Percentiles rank a stretch among this genome's conserved stretches.
Conservation (phyloP, 1,140 invertebrate species). For the Scaptomyza pallida region DNA sequence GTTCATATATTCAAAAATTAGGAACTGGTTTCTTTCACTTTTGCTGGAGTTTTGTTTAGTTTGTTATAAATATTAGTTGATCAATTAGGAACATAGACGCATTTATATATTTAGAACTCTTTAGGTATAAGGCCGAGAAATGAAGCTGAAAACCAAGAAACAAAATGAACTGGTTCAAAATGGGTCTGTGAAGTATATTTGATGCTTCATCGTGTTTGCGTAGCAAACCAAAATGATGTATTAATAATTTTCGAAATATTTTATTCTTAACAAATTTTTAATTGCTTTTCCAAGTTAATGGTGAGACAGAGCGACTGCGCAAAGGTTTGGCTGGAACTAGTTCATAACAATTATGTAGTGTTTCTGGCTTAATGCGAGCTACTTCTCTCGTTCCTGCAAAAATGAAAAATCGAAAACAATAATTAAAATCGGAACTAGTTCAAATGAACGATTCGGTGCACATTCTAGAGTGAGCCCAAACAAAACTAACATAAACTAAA, state of each 20-base stretch:
- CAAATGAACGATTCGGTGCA: not conserved
- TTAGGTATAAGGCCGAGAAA: constrained; percentile 9
- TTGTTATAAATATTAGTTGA: constrained; percentile 2
- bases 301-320: not conserved
- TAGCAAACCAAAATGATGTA: not conserved
- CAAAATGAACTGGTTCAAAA: constrained; percentile 7
- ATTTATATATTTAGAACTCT: not conserved
- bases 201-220: not conserved
- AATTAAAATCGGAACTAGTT: constrained; percentile 1
- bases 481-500: too few species aligned
- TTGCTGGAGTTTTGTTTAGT: not conserved
- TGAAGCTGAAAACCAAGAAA: not conserved
- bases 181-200: too few species aligned
- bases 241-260: not conserved
- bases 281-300: not conserved
- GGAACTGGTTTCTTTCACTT: constrained; percentile 11
- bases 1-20: constrained; percentile 11
- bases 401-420: not conserved
- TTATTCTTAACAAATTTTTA: not conserved
- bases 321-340: not conserved
- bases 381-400: constrained; percentile 1
- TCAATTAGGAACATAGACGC: constrained; percentile 3
- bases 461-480: not conserved
- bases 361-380: not conserved
- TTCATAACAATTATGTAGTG: not conserved